Evolutionary conservation across 2,113 vertebrate genomes (phyloP).

Genomic region (Dromiciops gliroides): DNA sequence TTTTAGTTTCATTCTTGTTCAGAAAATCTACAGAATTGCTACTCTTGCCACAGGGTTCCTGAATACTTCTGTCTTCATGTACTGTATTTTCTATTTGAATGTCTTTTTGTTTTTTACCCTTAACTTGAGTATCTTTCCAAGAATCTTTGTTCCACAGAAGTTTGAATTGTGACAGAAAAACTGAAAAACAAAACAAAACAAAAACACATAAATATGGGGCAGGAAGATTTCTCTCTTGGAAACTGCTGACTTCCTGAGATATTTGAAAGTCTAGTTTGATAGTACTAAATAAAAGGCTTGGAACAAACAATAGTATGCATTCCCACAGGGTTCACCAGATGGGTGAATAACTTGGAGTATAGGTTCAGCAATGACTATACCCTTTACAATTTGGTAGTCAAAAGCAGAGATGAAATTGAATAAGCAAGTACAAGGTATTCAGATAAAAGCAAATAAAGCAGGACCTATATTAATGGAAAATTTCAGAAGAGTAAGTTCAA

Average conservation of each 20-base stretch:
- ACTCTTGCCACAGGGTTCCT: slow-evolving; percentile 3
- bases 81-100: not conserved
- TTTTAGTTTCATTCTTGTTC: not conserved
- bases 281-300: not conserved
- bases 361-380: not conserved
- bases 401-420: not conserved
- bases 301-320: not conserved
- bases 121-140: slow-evolving; percentile 21
- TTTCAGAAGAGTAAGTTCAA: not conserved
- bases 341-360: not conserved
- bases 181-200: slow-evolving; percentile 81
- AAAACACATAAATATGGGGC: no score
- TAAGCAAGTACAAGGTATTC: not conserved
- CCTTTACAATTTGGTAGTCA: not conserved
- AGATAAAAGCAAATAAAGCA: not conserved
- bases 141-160: slow-evolving; percentile 83
- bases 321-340: not conserved
- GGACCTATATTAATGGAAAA: not conserved
- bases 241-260: not conserved
- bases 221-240: not conserved
- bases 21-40: not conserved
- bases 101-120: slow-evolving; percentile 7
- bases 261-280: not conserved
- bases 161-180: slow-evolving; percentile 91
- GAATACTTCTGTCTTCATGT: not conserved